Evolutionary conservation across 2,113 vertebrate species (phyloP), one percentile per base, ranked within the genome.

Genomic region (Scopus umbretta): DNA sequence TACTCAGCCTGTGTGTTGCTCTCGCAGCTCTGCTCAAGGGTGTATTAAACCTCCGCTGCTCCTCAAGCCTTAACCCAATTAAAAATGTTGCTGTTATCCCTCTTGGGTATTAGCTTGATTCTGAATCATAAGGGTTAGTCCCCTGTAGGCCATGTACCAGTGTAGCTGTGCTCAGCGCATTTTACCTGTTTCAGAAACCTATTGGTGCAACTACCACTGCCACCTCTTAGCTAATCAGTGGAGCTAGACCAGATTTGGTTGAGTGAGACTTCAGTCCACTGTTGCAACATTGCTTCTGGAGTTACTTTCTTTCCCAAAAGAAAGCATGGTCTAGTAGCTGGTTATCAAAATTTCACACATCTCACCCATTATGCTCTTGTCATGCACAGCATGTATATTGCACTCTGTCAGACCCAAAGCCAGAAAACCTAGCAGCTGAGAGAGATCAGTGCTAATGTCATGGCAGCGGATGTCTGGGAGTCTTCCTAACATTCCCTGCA

Each of bases 1-100:
- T n/a, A 79, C 11, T 63, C 36, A 74, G 42, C 22, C 55, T 34
- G 7, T 49, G 19, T 9, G 1, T 30, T 84, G 25, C 8, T 75
- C 10, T 82, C 13, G 34, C 13, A 58, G n/a, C 13, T 76, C 71
- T 2, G 1, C 22, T 43, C 1, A 0, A 61, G 7, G 8, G 5
- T 68, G 3, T 52, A 36, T 82, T n/a, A 68, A 88, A 38, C 4
- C 27, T 23, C 12, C 34, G 52, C 16, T 71, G 10, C 16, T 68
- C 21, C 70, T 92, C 47, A 63, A 87, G 32, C 4, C 19, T 80
- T 52, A 90, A 8, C 8, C 7, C 19, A 49, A 13, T 22, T 16
- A 38, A 84, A 91, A 62, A 17, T 7, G 15, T 6, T 66, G 22
- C 2, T 16, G 84, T 58, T 71, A 34, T 25, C 23, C 29, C 47